phyloP scores from a whole-genome alignment of 2,113 vertebrate genomes.

The Semicossyphus pulcher region DNA sequence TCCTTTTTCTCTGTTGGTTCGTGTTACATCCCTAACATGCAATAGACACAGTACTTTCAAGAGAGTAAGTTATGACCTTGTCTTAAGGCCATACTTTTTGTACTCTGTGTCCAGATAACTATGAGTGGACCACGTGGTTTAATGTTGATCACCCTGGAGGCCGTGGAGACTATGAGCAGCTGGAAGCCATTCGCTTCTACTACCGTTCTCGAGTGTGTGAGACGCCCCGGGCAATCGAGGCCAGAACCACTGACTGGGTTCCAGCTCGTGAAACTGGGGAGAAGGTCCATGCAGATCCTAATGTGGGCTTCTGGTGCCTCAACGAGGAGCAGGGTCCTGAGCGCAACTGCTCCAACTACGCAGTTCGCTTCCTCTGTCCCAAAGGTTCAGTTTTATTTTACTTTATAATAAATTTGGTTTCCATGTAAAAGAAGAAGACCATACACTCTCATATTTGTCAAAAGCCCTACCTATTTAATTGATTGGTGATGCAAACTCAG shows the following conservation, averaged over 20 bases:
- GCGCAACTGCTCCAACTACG: conserved; percentile 88
- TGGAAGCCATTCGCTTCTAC: conserved; percentile 91
- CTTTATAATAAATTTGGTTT: not conserved
- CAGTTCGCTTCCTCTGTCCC: conserved; percentile 87
- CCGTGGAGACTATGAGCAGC: conserved; percentile 89
- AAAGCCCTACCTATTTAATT: not conserved
- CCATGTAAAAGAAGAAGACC: not conserved
- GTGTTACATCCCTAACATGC: conserved; percentile 5
- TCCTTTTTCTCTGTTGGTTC: conserved; percentile 3
- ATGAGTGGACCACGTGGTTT: conserved; percentile 92
- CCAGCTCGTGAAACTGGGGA: conserved; percentile 86
- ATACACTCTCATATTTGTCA: too few species aligned
- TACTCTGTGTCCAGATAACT: conserved; percentile 73
- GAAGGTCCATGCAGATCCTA: conserved; percentile 84
- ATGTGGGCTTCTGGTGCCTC: conserved; percentile 91
- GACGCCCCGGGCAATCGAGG: conserved; percentile 84
- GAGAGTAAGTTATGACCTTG: not conserved
- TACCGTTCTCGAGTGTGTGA: conserved; percentile 86
- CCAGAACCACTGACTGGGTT: conserved; percentile 90
- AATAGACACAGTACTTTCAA: not conserved
- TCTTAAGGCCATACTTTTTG: not conserved
- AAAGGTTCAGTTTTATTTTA: conserved; percentile 76
- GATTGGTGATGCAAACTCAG: not conserved
- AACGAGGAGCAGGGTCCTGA: conserved; percentile 87
- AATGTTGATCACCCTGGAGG: conserved; percentile 92